These are phyloP conservation scores for Acrocyrtus sp. DNA, from an alignment of 2,888 invertebrate species.

Conservation along the genomic window DNA sequence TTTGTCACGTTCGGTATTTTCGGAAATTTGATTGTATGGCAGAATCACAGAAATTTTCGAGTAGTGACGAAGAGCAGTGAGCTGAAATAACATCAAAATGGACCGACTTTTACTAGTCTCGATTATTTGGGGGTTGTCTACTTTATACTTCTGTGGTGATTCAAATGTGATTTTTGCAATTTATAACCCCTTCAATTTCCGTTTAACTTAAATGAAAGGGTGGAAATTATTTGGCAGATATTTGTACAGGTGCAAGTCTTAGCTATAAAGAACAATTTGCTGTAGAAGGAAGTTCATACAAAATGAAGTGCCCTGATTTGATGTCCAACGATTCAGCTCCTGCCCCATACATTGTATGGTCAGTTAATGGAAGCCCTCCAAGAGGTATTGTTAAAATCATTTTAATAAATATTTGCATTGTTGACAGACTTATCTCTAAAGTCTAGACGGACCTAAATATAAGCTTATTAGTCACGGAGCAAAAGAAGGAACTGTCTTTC, in stretches of 20 bases:
- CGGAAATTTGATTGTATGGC: too few relatives aligned
- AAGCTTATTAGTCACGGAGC: too few relatives aligned
- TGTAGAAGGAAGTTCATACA: slow-evolving; percentile 34
- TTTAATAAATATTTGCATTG: not conserved
- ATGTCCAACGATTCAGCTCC: not conserved
- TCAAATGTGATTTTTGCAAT: not conserved
- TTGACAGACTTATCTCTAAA: too few relatives aligned
- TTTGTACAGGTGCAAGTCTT: not conserved
- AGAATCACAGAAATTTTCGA: too few relatives aligned
- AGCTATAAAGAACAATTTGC: slow-evolving; percentile 20
- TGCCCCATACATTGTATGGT: slow-evolving; percentile 16
- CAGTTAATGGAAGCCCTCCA: slow-evolving; percentile 19
- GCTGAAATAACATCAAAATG: not conserved
- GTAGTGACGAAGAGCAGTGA: too few relatives aligned
- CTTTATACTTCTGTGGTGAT: not conserved
- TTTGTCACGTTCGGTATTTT: too few relatives aligned
- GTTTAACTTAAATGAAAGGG: not conserved
- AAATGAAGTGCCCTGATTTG: slow-evolving; percentile 29
- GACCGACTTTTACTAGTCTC: not conserved
- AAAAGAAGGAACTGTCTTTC: too few relatives aligned
- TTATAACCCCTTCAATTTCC: not conserved
- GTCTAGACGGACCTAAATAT: too few relatives aligned
- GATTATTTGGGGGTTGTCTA: not conserved
- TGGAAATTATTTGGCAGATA: not conserved
- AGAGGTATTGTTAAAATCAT: slow-evolving; percentile 7